Conservation (phyloP, 2,888 invertebrate species). For the Stenurella melanura region DNA sequence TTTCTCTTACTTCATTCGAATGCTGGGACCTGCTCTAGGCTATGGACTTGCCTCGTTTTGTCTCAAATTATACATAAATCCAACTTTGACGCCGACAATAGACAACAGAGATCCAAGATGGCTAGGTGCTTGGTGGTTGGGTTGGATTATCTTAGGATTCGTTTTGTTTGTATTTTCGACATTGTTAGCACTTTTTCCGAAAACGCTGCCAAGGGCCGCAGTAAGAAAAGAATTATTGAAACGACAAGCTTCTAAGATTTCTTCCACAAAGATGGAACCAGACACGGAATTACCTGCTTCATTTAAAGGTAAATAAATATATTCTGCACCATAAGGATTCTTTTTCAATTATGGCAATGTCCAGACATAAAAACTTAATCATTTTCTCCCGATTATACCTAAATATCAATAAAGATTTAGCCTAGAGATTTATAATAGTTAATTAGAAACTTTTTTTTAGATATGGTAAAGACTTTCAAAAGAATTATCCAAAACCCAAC, state of each 20-base stretch:
- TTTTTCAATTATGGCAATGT: too few species aligned
- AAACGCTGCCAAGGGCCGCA: constrained; percentile 80
- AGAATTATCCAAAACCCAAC: constrained; percentile 80
- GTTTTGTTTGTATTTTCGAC: constrained; percentile 78
- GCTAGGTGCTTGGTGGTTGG: constrained; percentile 91
- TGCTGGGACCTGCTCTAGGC: constrained; percentile 82
- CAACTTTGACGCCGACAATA: constrained; percentile 79
- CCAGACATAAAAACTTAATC: too few species aligned
- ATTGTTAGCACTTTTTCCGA: constrained; percentile 81
- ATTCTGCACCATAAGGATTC: too few species aligned
- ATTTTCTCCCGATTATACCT: too few species aligned
- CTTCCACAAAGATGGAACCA: constrained; percentile 53
- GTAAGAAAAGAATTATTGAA: constrained; percentile 74
- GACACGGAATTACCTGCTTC: constrained; percentile 71
- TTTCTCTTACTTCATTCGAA: constrained; percentile 80
- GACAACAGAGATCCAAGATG: constrained; percentile 82
- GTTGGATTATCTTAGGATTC: constrained; percentile 80
- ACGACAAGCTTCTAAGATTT: constrained; percentile 58
- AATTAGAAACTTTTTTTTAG: constrained; percentile 67
- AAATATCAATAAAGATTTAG: too few species aligned
- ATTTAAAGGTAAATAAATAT: constrained; percentile 65
- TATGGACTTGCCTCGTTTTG: constrained; percentile 81
- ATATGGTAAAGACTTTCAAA: constrained; percentile 80
- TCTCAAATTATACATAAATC: constrained; percentile 80
- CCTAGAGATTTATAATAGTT: neutral